A percentile compares a stretch with the other conserved stretches of the same genome.
These are phyloP conservation scores for Malurus splendens DNA, from an alignment of 2,797 vertebrate genomes.

Conservation along the genomic window DNA sequence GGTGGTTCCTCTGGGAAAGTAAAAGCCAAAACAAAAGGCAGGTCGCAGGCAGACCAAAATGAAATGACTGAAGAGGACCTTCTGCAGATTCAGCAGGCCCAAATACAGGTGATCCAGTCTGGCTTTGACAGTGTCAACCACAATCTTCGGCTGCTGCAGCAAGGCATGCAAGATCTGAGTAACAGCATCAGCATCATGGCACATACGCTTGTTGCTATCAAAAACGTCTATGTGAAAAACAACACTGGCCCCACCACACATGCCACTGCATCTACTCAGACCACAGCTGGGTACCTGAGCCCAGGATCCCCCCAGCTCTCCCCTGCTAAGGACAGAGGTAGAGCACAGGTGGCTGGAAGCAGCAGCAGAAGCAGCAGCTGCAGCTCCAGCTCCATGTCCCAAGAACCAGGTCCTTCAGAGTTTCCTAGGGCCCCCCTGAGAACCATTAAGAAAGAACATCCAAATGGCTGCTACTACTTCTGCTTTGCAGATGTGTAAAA, in stretches of 20 bases:
- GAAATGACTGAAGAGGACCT: conserved; percentile 62
- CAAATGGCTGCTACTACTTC: conserved; percentile 68
- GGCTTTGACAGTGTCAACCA: conserved; percentile 66
- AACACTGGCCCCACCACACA: conserved; percentile 30
- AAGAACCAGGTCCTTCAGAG: conserved; percentile 60
- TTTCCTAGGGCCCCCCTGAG: conserved; percentile 51
- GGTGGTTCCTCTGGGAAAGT: conserved; percentile 46
- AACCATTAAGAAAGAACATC: conserved; percentile 67
- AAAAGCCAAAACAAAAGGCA: conserved; percentile 65
- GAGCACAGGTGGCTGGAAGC: conserved; percentile 35
- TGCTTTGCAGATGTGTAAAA: conserved; percentile 67
- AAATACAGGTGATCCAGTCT: conserved; percentile 63
- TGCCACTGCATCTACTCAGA: conserved; percentile 51
- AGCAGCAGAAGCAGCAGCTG: conserved; percentile 69
- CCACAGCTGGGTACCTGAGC: conserved; percentile 58
- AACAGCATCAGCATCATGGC: conserved; percentile 65
- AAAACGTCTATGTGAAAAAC: conserved; percentile 60
- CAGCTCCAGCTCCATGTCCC: conserved; percentile 59
- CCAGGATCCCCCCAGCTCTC: conserved; percentile 54
- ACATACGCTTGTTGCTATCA: conserved; percentile 51
- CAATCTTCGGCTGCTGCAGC: conserved; percentile 61
- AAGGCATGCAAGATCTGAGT: conserved; percentile 65
- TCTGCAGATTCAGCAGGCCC: conserved; percentile 57
- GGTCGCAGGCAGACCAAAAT: conserved; percentile 17
- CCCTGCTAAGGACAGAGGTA: conserved; percentile 51